Evolutionary conservation across 2,888 invertebrate species (phyloP), one percentile per base, ranked within the genome.

Genomic region (Ganaspis brasiliensis): DNA sequence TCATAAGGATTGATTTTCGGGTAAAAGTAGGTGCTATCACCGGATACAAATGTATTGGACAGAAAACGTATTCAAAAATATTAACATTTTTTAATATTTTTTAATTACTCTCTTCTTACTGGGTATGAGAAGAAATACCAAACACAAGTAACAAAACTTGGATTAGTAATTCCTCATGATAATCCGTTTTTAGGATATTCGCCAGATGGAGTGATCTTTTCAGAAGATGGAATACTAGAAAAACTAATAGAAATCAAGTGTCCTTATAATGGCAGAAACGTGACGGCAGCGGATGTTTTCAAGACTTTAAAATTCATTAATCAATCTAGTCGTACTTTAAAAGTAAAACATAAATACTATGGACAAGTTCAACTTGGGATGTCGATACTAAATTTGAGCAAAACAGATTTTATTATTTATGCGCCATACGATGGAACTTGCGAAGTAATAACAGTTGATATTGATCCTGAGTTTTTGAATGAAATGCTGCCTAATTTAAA

Each of bases 331-430:
- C 12, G 52, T 21, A 59, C 55, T 55, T 35, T 67, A 8, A 67
- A 74, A 26, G 37, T 14, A 70, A 74, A 74, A 31, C 74, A 70
- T 24, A 70, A 56, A 31, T 74, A 74, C 24, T 74, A 31, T 70
- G 35, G 31, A 2, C 70, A 74, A 74, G 70, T 70, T n/a, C 74
- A 74, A 70, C 57, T 74, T n/a, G 61, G 57, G 9, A 74, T 74
- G 70, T 49, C 35, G 5, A 26, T 74, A 9, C 56, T 56, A 16
- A 63, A 72, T 61, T 14, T 61, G 0, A 40, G 10, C 12, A 72
- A 12, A 9, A 61, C 61, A 24, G 37, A 63, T 55, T 76, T 76
- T 55, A 37, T 72, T 55, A 14, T 76, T 55, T 76, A 72, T 26
- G 14, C 57, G 14, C 26, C 52, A 2, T 72, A 16, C 14, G 72